Evolutionary conservation across 2,888 invertebrate species (phyloP).

Genomic region (Amphiduros pacificus): DNA sequence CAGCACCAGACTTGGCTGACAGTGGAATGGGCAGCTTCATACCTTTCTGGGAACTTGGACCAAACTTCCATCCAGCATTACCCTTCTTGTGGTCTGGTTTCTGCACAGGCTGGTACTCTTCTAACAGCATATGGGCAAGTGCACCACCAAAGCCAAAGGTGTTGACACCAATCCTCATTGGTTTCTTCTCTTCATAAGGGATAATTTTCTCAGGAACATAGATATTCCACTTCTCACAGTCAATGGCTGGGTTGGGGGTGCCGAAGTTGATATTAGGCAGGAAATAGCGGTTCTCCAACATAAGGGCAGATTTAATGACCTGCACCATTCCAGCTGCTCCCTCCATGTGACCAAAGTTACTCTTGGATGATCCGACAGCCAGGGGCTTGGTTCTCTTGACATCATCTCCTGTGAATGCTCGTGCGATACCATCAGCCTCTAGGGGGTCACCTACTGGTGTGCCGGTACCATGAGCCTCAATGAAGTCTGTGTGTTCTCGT

Average conservation of each 20-base stretch:
- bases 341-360: constrained; percentile 24
- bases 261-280: constrained; percentile 22
- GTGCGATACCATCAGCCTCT: constrained; percentile 36
- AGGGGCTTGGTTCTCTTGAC: constrained; percentile 11
- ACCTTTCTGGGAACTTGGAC: constrained; percentile 10
- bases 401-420: constrained; percentile 19
- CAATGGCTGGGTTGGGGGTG: background rate
- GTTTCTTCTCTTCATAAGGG: constrained; percentile 12
- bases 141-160: constrained; percentile 27
- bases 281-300: constrained; percentile 12
- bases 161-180: constrained; percentile 20
- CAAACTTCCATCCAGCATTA: constrained; percentile 23
- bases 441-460: constrained; percentile 53
- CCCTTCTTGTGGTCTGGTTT: background rate
- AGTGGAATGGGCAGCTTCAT: constrained; percentile 10
- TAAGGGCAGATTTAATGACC: constrained; percentile 23
- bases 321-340: constrained; percentile 23
- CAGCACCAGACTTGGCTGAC: constrained; percentile 21
- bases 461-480: constrained; percentile 55
- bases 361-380: constrained; percentile 21
- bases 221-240: constrained; percentile 4
- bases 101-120: constrained; percentile 15
- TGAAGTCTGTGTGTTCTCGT: constrained; percentile 28
- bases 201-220: constrained; percentile 13
- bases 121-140: constrained; percentile 22